Evolutionary conservation across 2,113 vertebrate genomes (phyloP), one percentile per base, ranked within the genome.

Genomic region (Aptenodytes forsteri): DNA sequence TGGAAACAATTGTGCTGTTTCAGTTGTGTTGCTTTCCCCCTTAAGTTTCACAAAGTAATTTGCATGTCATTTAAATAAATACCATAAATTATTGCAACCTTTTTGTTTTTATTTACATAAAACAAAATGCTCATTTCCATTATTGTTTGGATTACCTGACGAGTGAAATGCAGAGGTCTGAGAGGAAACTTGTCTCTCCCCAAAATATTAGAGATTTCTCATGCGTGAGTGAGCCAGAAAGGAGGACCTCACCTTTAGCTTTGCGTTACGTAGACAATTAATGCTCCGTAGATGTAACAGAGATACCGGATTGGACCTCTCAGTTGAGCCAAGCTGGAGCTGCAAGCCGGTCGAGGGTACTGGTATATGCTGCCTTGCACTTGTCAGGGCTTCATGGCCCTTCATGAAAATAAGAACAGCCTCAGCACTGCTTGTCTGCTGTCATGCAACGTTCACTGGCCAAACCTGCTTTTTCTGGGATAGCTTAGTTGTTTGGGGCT

Each of bases 1-100:
- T 83, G 7, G 94, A 94, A 91, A 98, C 96, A 93, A 97, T 96
- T 87, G 83, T 65, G 42, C 90, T 87, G 88, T 97, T 97, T 87
- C 93, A 83, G 70, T 91, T 62, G 75, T 96, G 95, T 88, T 83
- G 81, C 78, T 85, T 90, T 62, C 49, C 66, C 61, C 87, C 36
- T 18, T 82, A 96, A 95, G 90, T 96, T 92, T 89, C 93, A 80
- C 83, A 76, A 76, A 92, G 93, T 90, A 93, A 97, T 97, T 92
- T 96, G 97, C 96, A 95, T 97, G 59, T 70, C 7, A 92, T 94
- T 97, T 98, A 97, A 97, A 94, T 95, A 95, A 96, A 95, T 79
- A 76, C 66, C 40, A 92, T 93, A 87, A 97, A 94, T 94, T 81
- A 95, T 36, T 70, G 89, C 76, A 54, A 79, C 84, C 80, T 88